Percentiles rank a stretch among this genome's conserved stretches.
Conservation (phyloP, 2,888 invertebrate genomes). For the Sinodicranocentrus sp. region DNA sequence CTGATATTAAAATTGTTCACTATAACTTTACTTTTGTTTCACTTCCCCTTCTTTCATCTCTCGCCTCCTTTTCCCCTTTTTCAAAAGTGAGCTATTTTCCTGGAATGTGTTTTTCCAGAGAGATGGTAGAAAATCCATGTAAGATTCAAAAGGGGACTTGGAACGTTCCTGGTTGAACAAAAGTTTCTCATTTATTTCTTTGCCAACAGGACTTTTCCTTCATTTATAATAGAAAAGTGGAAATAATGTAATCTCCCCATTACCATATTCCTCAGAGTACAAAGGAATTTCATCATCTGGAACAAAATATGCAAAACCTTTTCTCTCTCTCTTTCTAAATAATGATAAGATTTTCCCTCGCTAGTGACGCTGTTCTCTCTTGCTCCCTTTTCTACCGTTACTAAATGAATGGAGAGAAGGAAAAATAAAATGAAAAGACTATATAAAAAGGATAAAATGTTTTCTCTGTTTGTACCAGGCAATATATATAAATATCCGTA, state of each 20-base stretch:
- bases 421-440: conserved; percentile 37
- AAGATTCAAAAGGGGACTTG: conserved; percentile 44
- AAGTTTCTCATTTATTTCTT: conserved; percentile 68
- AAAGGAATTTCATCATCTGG: conserved; percentile 68
- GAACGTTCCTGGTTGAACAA: conserved; percentile 40
- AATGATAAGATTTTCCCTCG: conserved; percentile 49
- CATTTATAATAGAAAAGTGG: conserved; percentile 66
- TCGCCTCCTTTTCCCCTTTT: conserved; percentile 16
- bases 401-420: conserved; percentile 7
- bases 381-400: conserved; percentile 13
- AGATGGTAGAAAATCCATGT: conserved; percentile 33
- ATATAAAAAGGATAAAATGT: background rate
- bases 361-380: no score
- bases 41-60: conserved; percentile 47
- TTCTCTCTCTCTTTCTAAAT: conserved; percentile 48
- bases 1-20: conserved; percentile 36
- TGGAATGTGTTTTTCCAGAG: conserved; percentile 4
- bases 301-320: conserved; percentile 45
- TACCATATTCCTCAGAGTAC: conserved; percentile 43
- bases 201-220: conserved; percentile 59
- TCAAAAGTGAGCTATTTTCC: conserved; percentile 6
- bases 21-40: conserved; percentile 12
- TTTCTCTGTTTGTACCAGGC: conserved; percentile 45
- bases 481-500: no score
- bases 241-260: conserved; percentile 54